Evolutionary conservation across 2,888 invertebrate species (phyloP).

Genomic region (Macaria liturata): DNA sequence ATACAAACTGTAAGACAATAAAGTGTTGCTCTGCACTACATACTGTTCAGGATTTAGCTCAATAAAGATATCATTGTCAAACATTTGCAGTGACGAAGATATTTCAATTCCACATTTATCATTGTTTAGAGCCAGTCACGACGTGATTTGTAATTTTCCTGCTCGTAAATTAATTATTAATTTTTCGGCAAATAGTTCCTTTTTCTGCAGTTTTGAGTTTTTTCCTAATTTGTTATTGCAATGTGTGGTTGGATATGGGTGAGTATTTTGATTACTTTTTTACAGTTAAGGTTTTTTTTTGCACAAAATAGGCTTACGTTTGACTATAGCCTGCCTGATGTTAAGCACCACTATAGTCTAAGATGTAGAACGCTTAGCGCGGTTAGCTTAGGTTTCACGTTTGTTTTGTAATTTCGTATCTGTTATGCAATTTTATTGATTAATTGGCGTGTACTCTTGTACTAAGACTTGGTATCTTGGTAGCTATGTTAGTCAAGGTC

Average conservation of each 20-base stretch:
- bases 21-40: background rate
- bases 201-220: background rate
- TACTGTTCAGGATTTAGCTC: constrained; percentile 13
- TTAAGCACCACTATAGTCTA: too few species aligned
- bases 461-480: too few species aligned
- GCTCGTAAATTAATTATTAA: constrained; percentile 16
- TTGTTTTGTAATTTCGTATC: too few species aligned
- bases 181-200: constrained; percentile 19
- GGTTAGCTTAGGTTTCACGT: too few species aligned
- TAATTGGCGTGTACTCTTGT: too few species aligned
- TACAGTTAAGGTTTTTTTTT: too few species aligned
- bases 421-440: too few species aligned
- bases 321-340: too few species aligned
- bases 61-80: constrained; percentile 32
- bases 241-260: constrained; percentile 16
- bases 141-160: constrained; percentile 42
- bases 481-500: too few species aligned
- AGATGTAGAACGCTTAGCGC: too few species aligned
- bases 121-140: constrained; percentile 47
- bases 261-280: constrained; percentile 1
- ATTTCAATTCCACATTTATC: constrained; percentile 35
- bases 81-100: constrained; percentile 34
- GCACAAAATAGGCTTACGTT: too few species aligned
- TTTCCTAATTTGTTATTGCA: background rate
- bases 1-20: constrained; percentile 2